Conservation (phyloP, 2,888 invertebrate species). For the Empis stercorea region DNA sequence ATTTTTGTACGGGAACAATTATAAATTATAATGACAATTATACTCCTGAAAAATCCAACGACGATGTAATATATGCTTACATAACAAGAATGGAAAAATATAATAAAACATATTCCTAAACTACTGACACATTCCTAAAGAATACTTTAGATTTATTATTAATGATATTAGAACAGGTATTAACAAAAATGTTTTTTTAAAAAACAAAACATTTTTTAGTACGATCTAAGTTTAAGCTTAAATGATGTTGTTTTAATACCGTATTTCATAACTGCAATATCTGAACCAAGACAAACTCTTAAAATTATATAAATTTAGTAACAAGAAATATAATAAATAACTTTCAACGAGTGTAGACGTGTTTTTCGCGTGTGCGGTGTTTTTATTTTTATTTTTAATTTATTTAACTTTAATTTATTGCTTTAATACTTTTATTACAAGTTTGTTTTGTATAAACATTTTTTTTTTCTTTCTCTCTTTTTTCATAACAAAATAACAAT, state of each 20-base stretch:
- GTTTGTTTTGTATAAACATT: no score
- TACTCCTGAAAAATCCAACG: constrained; percentile 33
- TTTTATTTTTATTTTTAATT: no score
- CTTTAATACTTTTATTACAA: no score
- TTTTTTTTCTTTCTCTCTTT: no score
- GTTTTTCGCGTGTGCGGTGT: no score
- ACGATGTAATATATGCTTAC: constrained; percentile 51
- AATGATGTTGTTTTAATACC: constrained; percentile 43
- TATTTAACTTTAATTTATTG: no score
- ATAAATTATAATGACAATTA: constrained; percentile 41
- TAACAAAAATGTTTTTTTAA: constrained; percentile 15
- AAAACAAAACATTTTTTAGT: constrained; percentile 17
- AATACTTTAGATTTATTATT: constrained; percentile 48
- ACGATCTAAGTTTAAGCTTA: constrained; percentile 35
- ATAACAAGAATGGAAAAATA: constrained; percentile 43
- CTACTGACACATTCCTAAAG: no score
- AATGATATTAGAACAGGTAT: constrained; percentile 19
- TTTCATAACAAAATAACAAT: no score
- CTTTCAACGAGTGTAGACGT: no score
- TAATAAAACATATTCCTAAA: constrained; percentile 37
- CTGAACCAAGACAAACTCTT: constrained; percentile 43
- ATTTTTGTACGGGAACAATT: constrained; percentile 44
- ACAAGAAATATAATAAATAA: no score
- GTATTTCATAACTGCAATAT: constrained; percentile 42
- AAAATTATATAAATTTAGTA: no score